phyloP scores from a whole-genome alignment of 2,797 vertebrate species.

The Botia kubotai region DNA sequence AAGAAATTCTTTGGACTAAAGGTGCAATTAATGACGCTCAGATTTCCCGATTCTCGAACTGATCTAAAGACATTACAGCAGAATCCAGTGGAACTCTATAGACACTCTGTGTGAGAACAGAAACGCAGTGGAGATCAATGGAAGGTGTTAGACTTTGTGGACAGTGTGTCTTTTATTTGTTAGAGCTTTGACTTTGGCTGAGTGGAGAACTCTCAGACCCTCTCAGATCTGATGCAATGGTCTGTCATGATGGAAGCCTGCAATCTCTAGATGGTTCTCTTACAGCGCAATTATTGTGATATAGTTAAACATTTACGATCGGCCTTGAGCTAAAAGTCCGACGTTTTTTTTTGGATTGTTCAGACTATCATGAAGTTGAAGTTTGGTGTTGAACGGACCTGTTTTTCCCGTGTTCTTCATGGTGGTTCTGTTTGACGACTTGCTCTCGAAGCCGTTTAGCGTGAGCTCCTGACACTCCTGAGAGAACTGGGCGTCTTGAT shows the following conservation, averaged over 20 bases:
- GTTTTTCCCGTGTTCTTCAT: conserved; percentile 99
- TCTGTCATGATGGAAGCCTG: conserved; percentile 36
- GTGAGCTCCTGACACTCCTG: conserved; percentile 90
- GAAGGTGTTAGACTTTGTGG: conserved; percentile 72
- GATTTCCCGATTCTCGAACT: conserved; percentile 69
- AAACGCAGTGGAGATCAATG: conserved; percentile 80
- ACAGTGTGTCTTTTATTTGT: conserved; percentile 75
- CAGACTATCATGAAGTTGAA: background rate
- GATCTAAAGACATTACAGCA: conserved; percentile 74
- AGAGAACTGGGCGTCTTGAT: conserved; percentile 82
- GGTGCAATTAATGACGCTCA: conserved; percentile 73
- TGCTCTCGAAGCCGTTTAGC: conserved; percentile 88
- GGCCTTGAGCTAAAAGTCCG: background rate
- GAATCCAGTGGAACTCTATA: conserved; percentile 80
- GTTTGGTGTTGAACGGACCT: conserved; percentile 73
- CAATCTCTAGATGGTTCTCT: background rate
- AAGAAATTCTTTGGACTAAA: background rate
- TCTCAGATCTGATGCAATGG: conserved; percentile 62
- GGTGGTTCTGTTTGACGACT: conserved; percentile 97
- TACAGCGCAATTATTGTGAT: conserved; percentile 32
- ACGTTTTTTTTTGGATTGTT: background rate
- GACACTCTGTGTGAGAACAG: conserved; percentile 72
- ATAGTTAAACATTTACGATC: conserved; percentile 18
- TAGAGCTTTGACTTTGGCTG: conserved; percentile 73
- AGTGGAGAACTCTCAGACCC: conserved; percentile 68